Conservation (phyloP, 2,113 vertebrate genomes). For the Perca flavescens region DNA sequence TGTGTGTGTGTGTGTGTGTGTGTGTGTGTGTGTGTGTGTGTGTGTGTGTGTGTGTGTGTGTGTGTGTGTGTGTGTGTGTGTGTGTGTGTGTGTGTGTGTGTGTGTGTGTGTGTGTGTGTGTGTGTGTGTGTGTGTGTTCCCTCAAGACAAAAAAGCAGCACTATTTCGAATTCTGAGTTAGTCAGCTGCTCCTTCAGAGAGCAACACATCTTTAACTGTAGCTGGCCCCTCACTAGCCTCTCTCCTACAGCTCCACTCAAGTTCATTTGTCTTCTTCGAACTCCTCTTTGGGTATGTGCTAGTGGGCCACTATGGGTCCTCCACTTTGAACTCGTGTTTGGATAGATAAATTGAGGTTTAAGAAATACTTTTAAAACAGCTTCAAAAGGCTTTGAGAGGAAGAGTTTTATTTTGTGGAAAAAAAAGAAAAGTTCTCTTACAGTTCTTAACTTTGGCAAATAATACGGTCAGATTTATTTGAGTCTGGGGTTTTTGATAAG, state of each 20-base stretch:
- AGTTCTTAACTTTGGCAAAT: slow-evolving; percentile 24
- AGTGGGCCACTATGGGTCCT: slow-evolving; percentile 8
- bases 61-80: slow-evolving; percentile 14
- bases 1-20: slow-evolving; percentile 12
- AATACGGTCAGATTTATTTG: slow-evolving; percentile 49
- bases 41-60: too few species aligned
- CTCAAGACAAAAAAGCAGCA: slow-evolving; percentile 8
- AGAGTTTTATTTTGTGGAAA: slow-evolving; percentile 17
- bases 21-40: too few species aligned
- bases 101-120: slow-evolving; percentile 14
- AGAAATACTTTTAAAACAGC: slow-evolving; percentile 26
- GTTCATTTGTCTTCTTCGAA: slow-evolving; percentile 50
- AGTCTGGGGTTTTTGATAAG: slow-evolving; percentile 68
- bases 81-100: slow-evolving; percentile 16
- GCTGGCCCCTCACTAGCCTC: slow-evolving; percentile 44
- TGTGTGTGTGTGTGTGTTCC: slow-evolving; percentile 2
- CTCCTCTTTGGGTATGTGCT: slow-evolving; percentile 40
- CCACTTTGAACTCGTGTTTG: slow-evolving; percentile 34
- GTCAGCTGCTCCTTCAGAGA: slow-evolving; percentile 66
- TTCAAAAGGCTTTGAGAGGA: neutral
- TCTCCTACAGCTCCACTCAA: slow-evolving; percentile 37
- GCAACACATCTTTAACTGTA: slow-evolving; percentile 64
- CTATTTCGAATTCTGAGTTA: slow-evolving; percentile 67
- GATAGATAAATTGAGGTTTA: slow-evolving; percentile 34
- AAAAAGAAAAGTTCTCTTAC: slow-evolving; percentile 28